A percentile compares a stretch with the other conserved stretches of the same genome.
These are phyloP conservation scores for Scaptomyza hsui DNA, from an alignment of 1,140 invertebrate genomes.

Conservation along the genomic window DNA sequence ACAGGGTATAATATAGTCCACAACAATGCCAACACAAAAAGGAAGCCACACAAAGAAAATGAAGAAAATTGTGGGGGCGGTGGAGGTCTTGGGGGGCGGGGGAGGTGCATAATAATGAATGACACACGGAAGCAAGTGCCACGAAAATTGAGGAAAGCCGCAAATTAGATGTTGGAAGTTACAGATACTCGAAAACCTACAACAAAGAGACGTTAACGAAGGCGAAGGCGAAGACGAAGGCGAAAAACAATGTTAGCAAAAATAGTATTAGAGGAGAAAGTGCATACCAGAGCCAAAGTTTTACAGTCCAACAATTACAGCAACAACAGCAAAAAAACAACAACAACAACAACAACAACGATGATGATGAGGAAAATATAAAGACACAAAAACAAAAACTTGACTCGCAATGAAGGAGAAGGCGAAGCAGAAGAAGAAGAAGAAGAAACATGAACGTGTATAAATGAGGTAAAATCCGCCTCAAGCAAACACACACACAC, in stretches of 20 bases:
- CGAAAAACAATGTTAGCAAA: slow-evolving; percentile 71
- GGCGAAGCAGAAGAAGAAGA: neutral
- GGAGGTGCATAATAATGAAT: slow-evolving; percentile 5
- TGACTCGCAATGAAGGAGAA: slow-evolving; percentile 33
- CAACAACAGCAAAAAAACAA: slow-evolving; percentile 37
- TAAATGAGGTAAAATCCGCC: slow-evolving; percentile 76
- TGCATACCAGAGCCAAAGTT: slow-evolving; percentile 72
- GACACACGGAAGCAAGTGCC: slow-evolving; percentile 46
- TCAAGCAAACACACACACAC: slow-evolving; percentile 17
- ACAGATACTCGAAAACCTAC: slow-evolving; percentile 33
- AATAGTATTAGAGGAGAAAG: slow-evolving; percentile 79
- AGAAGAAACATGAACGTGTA: slow-evolving; percentile 64
- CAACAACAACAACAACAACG: slow-evolving; percentile 33
- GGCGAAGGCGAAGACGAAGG: slow-evolving; percentile 31
- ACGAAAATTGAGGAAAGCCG: slow-evolving; percentile 54
- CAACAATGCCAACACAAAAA: slow-evolving; percentile 35
- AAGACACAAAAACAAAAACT: slow-evolving; percentile 21
- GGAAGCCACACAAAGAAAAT: slow-evolving; percentile 9
- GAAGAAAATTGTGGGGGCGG: neutral
- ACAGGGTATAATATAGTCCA: no score
- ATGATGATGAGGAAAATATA: slow-evolving; percentile 42
- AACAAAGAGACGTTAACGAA: slow-evolving; percentile 23
- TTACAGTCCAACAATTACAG: slow-evolving; percentile 76
- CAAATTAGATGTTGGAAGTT: slow-evolving; percentile 68
- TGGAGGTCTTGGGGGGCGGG: no score